Base-by-base conservation (phyloP, 92 coral and sea anemone species). In the Epizoanthus scotinus region DNA sequence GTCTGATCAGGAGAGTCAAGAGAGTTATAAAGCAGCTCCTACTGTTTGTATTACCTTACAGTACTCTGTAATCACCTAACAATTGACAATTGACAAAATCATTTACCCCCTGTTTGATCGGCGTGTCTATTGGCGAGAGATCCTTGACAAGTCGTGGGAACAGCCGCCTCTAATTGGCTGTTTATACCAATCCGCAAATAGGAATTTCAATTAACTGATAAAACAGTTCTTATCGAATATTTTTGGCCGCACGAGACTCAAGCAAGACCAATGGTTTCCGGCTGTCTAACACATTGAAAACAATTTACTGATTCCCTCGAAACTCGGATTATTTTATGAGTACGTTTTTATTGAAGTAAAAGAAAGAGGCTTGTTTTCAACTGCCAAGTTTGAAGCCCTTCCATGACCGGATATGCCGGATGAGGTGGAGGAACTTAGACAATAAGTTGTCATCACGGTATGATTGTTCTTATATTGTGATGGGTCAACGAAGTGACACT, bases 71-170 rank as follows among this genome's bases (percentile, higher is more conserved):
- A 75, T 75, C 81, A 60, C 68, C 81, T 36, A 75, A 75, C 81
- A 75, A 75, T 75, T 75, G 81, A 59, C 57, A 75, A 75, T 75
- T 75, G 81, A 75, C 81, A 58, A 75, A 75, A 75, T 75, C 81
- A 75, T 75, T 59, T 75, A 75, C 66, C 53, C 63, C 81, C 57
- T 84, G 88, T 88, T 88, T 88, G 89, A 72, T 78, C 78, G 84
- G 52, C 38, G 44, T 63, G 79, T 62, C 90, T 84, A 91, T 89
- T 89, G 93, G 90, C 77, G 89, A 82, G 63, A 29, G 73, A 63
- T 52, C 70, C 70, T 34, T 89, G 95, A 91, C 95, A 91, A 91
- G 85, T 78, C 95, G 95, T 91, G 95, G 95, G 95, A 91, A 89
- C 90, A 75, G 80, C 56, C 78, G 49, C 26, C 36, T 81, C 70